A percentile compares a stretch with the other conserved stretches of the same genome.
These are phyloP conservation scores for Globodera rostochiensis DNA, from an alignment of 1,140 invertebrate species.

Conservation along the genomic window DNA sequence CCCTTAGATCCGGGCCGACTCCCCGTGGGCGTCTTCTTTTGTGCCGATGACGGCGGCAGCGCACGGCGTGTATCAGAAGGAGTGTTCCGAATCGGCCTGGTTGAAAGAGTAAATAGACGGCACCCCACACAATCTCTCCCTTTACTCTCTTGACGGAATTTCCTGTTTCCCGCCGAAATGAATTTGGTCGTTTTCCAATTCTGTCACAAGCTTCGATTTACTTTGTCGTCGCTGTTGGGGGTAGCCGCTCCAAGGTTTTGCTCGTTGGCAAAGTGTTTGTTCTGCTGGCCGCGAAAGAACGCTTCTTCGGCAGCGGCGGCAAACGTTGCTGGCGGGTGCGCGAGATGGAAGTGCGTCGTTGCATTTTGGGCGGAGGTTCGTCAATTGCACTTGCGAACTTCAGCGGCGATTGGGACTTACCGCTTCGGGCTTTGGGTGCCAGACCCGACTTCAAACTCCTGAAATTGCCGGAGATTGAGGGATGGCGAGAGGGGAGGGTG, in stretches of 20 bases:
- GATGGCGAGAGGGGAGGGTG: conserved; percentile 4
- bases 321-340: conserved; percentile 33
- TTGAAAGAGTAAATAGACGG: neutral
- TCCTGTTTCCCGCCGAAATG: neutral
- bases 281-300: conserved; percentile 13
- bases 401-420: conserved; percentile 44
- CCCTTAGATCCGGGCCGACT: conserved; percentile 9
- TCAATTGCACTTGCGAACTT: conserved; percentile 19
- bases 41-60: neutral
- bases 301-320: conserved; percentile 41
- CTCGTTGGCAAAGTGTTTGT: conserved; percentile 7
- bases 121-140: too few species aligned
- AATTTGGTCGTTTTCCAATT: neutral
- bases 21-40: conserved; percentile 15
- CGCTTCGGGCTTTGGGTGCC: conserved; percentile 32
- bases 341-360: conserved; percentile 29
- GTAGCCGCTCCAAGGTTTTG: conserved; percentile 31
- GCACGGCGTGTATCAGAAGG: neutral
- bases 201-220: neutral
- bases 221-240: conserved; percentile 40
- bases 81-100: conserved; percentile 7
- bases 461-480: conserved; percentile 17
- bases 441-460: conserved; percentile 44
- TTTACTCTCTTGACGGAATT: too few species aligned
- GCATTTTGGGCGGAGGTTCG: conserved; percentile 15